Base-by-base conservation (phyloP, 2,888 invertebrate genomes). In the Synergus laeviventris region DNA sequence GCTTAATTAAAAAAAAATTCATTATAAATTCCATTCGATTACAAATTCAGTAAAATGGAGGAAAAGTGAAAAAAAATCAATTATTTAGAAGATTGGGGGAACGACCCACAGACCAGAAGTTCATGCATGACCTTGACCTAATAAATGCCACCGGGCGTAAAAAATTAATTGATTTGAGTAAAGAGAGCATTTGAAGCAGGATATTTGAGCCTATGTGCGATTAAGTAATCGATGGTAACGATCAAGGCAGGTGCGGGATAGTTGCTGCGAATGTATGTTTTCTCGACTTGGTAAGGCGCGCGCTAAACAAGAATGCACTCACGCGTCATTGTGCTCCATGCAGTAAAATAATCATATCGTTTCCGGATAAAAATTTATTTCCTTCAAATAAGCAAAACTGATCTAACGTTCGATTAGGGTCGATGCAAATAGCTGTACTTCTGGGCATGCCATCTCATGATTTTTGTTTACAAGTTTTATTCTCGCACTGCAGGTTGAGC, bases 231-330 rank as follows among this genome's bases (percentile, higher is more conserved):
- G 36, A 24, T 7, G 45, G 45, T 70, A 70, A 70, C 70, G 70
- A 49, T 49, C 49, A 49, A 31, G 70, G 70, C 70, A 70, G 70
- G 70, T 70, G 70, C 49, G 42, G 70, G 70, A 70, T 70, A 49
- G 70, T 70, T 70, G 70, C 31, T 49, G n/a, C 49, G 49, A 70
- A 49, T 70, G 70, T 70, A 70, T 70, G 70, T 70, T 70, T 70
- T 70, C 70, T 70, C 70, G 49, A 31, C 70, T 70, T 24, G 45
- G 7, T 70, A 70, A 70, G 70, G 70, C 49, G 49, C 70, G 70
- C 49, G 70, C 70, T 70, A 70, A 70, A 70, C 70, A 49, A 49
- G 31, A 70, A 70, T 70, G 70, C 70, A 70, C 70, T 70, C n/a
- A 70, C 49, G 70, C 49, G 31, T 49, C 45, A 70, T 49, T 70